Percentiles rank a stretch among this genome's conserved stretches.
These are phyloP conservation scores for Margarornis squamiger DNA, from an alignment of 2,797 vertebrate genomes.

Conservation along the genomic window DNA sequence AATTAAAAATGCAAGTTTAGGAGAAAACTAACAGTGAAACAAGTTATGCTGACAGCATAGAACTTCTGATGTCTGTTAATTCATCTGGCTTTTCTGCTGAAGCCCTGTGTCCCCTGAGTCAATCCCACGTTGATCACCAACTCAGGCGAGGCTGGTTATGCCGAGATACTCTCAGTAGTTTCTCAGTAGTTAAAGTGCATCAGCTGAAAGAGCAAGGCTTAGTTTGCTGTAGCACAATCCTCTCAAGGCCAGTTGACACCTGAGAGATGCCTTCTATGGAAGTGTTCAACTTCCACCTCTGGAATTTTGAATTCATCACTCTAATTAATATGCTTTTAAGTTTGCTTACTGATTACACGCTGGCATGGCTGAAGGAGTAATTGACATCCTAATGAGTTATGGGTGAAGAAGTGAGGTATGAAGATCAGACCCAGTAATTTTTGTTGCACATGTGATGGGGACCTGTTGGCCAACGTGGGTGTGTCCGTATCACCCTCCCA, in stretches of 20 bases:
- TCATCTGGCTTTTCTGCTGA: neutral
- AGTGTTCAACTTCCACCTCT: neutral
- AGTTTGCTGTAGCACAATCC: neutral
- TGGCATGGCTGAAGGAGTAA: neutral
- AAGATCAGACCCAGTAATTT: neutral
- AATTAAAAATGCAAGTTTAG: neutral
- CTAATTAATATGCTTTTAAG: neutral
- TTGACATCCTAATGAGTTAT: neutral
- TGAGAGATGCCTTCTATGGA: neutral
- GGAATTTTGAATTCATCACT: neutral
- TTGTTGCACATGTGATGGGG: neutral
- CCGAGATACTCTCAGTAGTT: neutral
- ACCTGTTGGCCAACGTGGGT: neutral
- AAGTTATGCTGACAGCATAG: neutral
- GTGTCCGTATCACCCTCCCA: neutral
- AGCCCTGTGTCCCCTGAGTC: neutral
- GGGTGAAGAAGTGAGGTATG: fast-evolving
- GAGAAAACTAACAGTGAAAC: neutral
- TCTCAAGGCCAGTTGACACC: neutral
- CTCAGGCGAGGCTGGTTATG: neutral
- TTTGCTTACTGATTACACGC: neutral
- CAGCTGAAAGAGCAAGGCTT: neutral
- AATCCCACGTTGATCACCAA: neutral
- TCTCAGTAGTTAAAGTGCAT: neutral
- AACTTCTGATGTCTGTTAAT: neutral